A percentile compares a stretch with the other conserved stretches of the same genome.
Evolutionary conservation across 2,797 vertebrate species (phyloP).

Genomic region (Mallotus villosus): DNA sequence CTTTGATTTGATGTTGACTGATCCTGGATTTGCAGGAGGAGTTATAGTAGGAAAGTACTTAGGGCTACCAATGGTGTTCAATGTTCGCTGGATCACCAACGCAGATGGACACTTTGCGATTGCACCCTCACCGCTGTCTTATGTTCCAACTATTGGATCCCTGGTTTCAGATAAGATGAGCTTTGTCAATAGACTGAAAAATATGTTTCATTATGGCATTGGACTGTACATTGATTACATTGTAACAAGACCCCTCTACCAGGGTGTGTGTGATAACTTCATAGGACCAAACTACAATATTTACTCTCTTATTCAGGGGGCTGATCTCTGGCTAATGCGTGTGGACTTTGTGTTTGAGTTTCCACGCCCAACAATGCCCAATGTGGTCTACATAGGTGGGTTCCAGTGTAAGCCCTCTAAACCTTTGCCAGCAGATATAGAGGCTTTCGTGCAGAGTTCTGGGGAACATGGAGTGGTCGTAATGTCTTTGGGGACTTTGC

Average conservation of each 20-base stretch:
- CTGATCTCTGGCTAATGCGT: slow-evolving; percentile 63
- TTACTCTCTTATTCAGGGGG: slow-evolving; percentile 50
- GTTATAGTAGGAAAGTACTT: slow-evolving; percentile 47
- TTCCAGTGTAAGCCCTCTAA: slow-evolving; percentile 57
- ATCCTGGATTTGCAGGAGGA: slow-evolving; percentile 54
- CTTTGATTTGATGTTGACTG: slow-evolving; percentile 53
- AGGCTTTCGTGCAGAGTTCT: slow-evolving; percentile 49
- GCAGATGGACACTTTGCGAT: slow-evolving; percentile 56
- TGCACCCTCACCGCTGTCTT: slow-evolving; percentile 54
- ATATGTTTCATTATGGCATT: slow-evolving; percentile 48
- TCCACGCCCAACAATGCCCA: slow-evolving; percentile 64
- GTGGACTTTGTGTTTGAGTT: slow-evolving; percentile 68
- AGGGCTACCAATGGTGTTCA: slow-evolving; percentile 47
- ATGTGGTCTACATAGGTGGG: slow-evolving; percentile 62
- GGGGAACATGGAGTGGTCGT: slow-evolving; percentile 59
- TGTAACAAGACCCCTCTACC: slow-evolving; percentile 49
- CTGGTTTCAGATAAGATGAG: slow-evolving; percentile 47
- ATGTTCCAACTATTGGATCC: slow-evolving; percentile 49
- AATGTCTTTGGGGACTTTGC: slow-evolving; percentile 57
- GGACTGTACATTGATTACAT: slow-evolving; percentile 44
- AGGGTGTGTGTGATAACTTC: slow-evolving; percentile 41
- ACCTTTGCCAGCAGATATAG: slow-evolving; percentile 44
- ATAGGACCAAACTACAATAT: slow-evolving; percentile 38
- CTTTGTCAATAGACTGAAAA: slow-evolving; percentile 46
- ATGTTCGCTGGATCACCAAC: slow-evolving; percentile 54